phyloP scores from a whole-genome alignment of 1,140 invertebrate species.

The Dendrolimus kikuchii region DNA sequence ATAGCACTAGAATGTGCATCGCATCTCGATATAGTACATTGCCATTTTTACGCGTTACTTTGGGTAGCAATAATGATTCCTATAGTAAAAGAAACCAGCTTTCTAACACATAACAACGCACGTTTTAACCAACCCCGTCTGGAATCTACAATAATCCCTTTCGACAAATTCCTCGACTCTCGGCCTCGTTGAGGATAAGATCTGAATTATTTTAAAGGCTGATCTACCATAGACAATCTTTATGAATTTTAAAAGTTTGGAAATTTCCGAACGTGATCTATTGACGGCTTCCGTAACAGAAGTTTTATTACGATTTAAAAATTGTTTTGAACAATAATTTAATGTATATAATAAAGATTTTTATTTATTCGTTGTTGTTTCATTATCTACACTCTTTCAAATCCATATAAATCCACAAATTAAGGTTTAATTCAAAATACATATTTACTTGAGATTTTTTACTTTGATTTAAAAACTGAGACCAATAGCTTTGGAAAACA shows the following conservation, averaged over 20 bases:
- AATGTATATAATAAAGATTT: slow-evolving; percentile 68
- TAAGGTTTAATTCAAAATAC: not conserved
- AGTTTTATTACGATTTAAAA: slow-evolving; percentile 53
- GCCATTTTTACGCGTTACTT: slow-evolving; percentile 57
- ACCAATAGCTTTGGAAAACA: too few relatives aligned
- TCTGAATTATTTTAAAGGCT: slow-evolving; percentile 51
- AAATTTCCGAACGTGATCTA: slow-evolving; percentile 34
- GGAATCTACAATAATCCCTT: slow-evolving; percentile 26
- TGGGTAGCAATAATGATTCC: slow-evolving; percentile 61
- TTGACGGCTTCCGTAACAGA: slow-evolving; percentile 62
- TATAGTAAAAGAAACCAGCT: slow-evolving; percentile 62
- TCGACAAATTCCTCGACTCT: slow-evolving; percentile 43
- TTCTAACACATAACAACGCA: slow-evolving; percentile 53
- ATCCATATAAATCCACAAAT: not conserved
- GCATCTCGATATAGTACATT: slow-evolving; percentile 24
- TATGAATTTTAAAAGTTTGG: slow-evolving; percentile 43
- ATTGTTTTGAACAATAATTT: slow-evolving; percentile 63
- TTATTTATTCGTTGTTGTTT: slow-evolving; percentile 47
- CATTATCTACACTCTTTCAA: not conserved
- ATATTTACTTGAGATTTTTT: too few relatives aligned
- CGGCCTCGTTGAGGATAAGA: slow-evolving; percentile 40
- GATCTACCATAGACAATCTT: slow-evolving; percentile 43
- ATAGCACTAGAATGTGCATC: slow-evolving; percentile 67
- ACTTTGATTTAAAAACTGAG: too few relatives aligned
- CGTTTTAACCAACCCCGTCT: slow-evolving; percentile 46